These are phyloP conservation scores for Chironomus striatipennis DNA, from an alignment of 1,140 invertebrate genomes.

Conservation along the genomic window DNA sequence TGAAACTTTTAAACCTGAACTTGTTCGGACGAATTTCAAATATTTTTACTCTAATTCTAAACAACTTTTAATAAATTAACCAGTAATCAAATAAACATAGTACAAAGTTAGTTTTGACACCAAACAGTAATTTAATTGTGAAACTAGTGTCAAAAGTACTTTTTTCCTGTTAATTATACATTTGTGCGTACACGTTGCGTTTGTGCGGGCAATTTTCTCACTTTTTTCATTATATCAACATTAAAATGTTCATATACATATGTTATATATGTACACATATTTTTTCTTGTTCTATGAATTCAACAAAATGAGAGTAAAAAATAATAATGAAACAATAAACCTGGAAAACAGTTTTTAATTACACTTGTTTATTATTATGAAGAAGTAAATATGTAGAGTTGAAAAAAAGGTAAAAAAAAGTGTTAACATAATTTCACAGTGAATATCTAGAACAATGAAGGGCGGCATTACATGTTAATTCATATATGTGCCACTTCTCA, in stretches of 20 bases:
- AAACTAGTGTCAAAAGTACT: too few species aligned
- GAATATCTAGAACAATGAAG: neutral
- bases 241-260: neutral
- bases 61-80: too few species aligned
- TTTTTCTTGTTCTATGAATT: neutral
- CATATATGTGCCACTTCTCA: neutral
- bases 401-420: neutral
- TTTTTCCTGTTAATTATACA: too few species aligned
- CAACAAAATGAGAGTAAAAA: too few species aligned
- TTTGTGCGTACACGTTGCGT: neutral
- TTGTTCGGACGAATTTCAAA: too few species aligned
- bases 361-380: slow-evolving; percentile 4
- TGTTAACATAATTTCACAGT: neutral
- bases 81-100: too few species aligned
- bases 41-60: too few species aligned
- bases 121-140: too few species aligned
- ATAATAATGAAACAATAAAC: neutral
- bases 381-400: neutral
- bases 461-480: neutral
- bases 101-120: too few species aligned
- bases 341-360: slow-evolving; percentile 6
- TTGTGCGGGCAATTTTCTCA: neutral
- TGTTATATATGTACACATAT: neutral
- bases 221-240: neutral
- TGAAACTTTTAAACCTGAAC: too few species aligned